Evolutionary conservation across 2,113 vertebrate genomes (phyloP), one percentile per base, ranked within the genome.

Genomic region (Struthio camelus): DNA sequence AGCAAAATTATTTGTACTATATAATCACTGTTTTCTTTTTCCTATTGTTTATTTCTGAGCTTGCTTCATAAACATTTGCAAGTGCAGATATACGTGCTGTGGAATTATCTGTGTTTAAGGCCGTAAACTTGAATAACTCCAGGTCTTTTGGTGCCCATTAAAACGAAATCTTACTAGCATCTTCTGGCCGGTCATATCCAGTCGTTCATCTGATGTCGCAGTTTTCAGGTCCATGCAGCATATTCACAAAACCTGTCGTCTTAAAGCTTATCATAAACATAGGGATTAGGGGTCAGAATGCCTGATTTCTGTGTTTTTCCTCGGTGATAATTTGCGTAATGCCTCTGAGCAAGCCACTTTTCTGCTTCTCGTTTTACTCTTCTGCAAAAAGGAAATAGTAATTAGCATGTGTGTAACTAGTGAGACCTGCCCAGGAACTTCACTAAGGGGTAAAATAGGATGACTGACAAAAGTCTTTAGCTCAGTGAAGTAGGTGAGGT

Each of bases 1-100:
- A 93, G 96, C 89, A 97, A 98, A 98, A 97, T 98, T 98, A 98
- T 98, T 97, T 97, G 89, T 93, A 85, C 96, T 96, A 80, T 95
- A 96, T 96, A 98, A 98, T 97, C 90, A 95, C 94, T 97, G 83
- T 94, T 97, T 97, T 93, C 67, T 91, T 95, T 97, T 94, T 96
- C 96, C 38, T 96, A 95, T 97, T 97, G 95, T 96, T 96, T 95
- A 96, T 96, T 97, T 98, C 95, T 97, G 87, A 95, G 90, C 90
- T 95, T 90, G 75, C 87, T 97, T 95, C 91, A 96, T 97, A 95
- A 96, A 91, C 96, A 85, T 97, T 95, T 97, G 72, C 65, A 95
- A 97, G 90, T 93, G 96, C 70, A 95, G 56, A 93, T 80, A 42
- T 51, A 88, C 42, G 97, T 96, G 73, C 77, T 76, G 67, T 95